These are phyloP conservation scores for Nephrotoma flavescens DNA, from an alignment of 2,888 invertebrate genomes.

Conservation along the genomic window DNA sequence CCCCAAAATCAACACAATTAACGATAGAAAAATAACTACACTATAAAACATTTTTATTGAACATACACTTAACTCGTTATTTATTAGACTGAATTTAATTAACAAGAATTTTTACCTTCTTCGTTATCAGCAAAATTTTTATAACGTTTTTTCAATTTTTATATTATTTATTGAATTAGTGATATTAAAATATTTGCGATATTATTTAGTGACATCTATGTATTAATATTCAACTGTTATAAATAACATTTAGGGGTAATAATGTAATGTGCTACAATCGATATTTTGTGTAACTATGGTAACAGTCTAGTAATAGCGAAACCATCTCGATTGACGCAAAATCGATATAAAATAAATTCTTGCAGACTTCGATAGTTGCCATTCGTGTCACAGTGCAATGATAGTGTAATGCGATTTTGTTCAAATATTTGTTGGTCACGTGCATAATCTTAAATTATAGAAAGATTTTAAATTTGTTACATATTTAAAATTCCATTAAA, in stretches of 20 bases:
- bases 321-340: conserved; percentile 43
- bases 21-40: neutral
- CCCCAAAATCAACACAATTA: neutral
- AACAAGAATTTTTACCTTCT: neutral
- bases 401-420: no score
- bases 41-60: neutral
- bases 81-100: neutral
- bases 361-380: conserved; percentile 38
- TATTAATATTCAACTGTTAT: neutral
- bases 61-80: neutral
- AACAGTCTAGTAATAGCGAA: conserved; percentile 27
- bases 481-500: conserved; percentile 26
- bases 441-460: conserved; percentile 38
- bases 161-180: neutral
- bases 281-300: neutral
- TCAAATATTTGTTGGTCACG: conserved; percentile 37
- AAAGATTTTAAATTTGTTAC: conserved; percentile 24
- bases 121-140: neutral
- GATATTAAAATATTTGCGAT: neutral
- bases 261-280: neutral
- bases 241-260: neutral
- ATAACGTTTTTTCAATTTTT: neutral
- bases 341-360: no score
- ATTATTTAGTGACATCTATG: neutral
- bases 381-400: conserved; percentile 18